Conservation (phyloP, 37 sponge, comb jelly and placozoan genomes). For the Aplysina aerophoba region DNA sequence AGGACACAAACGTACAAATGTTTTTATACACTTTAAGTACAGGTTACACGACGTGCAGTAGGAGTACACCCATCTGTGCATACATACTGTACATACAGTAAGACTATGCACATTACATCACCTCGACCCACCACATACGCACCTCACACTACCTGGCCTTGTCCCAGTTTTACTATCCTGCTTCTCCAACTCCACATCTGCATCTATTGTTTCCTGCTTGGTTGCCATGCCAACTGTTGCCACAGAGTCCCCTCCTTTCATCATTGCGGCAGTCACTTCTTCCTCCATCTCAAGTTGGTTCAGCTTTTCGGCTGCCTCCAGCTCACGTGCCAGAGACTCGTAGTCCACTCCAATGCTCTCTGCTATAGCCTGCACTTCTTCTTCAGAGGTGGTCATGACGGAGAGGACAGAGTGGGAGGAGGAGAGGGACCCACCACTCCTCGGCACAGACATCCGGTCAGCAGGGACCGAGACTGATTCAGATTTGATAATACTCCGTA, state of each 20-base stretch:
- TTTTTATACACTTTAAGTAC: too few species aligned
- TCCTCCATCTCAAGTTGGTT: constrained; percentile 75
- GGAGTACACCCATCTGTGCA: too few species aligned
- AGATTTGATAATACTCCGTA: background rate
- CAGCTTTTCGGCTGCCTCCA: constrained; percentile 66
- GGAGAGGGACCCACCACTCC: too few species aligned
- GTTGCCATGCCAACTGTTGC: constrained; percentile 34
- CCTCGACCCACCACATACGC: background rate
- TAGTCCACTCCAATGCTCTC: constrained; percentile 29
- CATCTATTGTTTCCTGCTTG: constrained; percentile 26
- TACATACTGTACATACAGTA: too few species aligned
- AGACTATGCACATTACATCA: background rate
- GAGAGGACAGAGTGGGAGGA: too few species aligned
- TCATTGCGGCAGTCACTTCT: constrained; percentile 64
- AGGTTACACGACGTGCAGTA: too few species aligned
- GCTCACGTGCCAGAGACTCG: constrained; percentile 29
- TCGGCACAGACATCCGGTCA: background rate
- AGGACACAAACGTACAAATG: too few species aligned
- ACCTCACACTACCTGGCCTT: background rate
- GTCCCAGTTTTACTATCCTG: background rate
- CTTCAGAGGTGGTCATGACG: too few species aligned
- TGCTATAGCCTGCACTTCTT: background rate
- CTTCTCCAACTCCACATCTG: background rate
- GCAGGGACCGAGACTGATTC: constrained; percentile 3
- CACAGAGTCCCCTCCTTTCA: background rate